phyloP scores from a whole-genome alignment of 2,888 invertebrate species.

The Andrena bucephala region DNA sequence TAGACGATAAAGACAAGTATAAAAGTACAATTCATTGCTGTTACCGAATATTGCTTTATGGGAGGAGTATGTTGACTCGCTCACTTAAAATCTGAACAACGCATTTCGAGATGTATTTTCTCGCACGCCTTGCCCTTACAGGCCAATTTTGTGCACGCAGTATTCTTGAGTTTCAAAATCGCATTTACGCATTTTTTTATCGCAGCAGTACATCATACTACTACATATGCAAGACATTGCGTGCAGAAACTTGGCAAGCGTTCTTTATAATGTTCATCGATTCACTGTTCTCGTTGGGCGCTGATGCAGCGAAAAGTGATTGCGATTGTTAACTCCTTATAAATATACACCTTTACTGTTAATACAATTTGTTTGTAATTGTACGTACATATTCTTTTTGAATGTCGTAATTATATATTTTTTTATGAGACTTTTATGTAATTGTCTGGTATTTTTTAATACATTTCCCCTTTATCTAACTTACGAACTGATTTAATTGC shows the following conservation, averaged over 20 bases:
- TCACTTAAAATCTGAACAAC: conserved; percentile 1
- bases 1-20: conserved; percentile 1
- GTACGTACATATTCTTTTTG: conserved; percentile 31
- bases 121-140: conserved; percentile 4
- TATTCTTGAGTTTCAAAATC: conserved; percentile 2
- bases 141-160: background rate
- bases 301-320: conserved; percentile 41
- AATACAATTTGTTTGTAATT: conserved; percentile 47
- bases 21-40: conserved; percentile 14
- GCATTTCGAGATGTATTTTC: background rate
- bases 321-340: conserved; percentile 47
- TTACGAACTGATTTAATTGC: too few species aligned
- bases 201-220: background rate
- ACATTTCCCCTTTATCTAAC: background rate
- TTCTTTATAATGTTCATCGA: conserved; percentile 26
- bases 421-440: conserved; percentile 8
- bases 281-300: conserved; percentile 44
- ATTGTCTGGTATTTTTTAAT: background rate
- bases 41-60: conserved; percentile 13
- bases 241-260: conserved; percentile 35
- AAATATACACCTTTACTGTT: conserved; percentile 49
- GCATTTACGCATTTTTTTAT: background rate
- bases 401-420: conserved; percentile 23
- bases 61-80: conserved; percentile 27
- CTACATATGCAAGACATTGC: conserved; percentile 3